phyloP scores from a whole-genome alignment of 2,113 vertebrate species.

The Caranx ignobilis region DNA sequence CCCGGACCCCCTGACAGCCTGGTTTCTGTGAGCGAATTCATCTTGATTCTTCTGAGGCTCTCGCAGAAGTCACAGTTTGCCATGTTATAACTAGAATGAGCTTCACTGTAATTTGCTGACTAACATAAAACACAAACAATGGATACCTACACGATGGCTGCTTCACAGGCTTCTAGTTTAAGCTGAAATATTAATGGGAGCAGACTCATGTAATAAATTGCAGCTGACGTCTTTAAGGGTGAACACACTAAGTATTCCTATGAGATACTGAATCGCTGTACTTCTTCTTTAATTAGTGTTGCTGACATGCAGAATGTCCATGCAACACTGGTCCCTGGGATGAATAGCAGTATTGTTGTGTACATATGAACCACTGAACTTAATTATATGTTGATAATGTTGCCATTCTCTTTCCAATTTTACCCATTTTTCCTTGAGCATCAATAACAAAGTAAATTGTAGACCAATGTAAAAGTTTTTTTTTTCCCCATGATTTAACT shows the following conservation, averaged over 20 bases:
- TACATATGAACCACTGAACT: neutral
- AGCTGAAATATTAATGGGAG: constrained; percentile 41
- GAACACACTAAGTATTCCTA: constrained; percentile 16
- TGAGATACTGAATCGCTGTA: neutral
- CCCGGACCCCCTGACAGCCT: neutral
- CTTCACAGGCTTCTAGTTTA: neutral
- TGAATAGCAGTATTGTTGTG: neutral
- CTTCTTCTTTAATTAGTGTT: neutral
- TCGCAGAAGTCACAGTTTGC: neutral
- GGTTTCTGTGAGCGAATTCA: neutral
- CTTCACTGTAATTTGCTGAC: neutral
- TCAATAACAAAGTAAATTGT: neutral
- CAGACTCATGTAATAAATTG: constrained; percentile 40
- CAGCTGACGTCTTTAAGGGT: constrained; percentile 16
- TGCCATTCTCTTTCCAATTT: neutral
- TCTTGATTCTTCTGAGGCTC: constrained; percentile 25
- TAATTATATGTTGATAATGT: neutral
- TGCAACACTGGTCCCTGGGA: neutral
- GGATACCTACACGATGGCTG: neutral
- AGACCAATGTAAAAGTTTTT: neutral
- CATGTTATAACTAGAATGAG: neutral
- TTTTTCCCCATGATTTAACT: neutral
- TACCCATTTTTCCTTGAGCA: neutral
- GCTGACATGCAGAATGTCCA: constrained; percentile 3
- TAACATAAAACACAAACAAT: neutral